These are phyloP conservation scores for Cossypha polioptera DNA, from an alignment of 2,797 vertebrate genomes.

Conservation along the genomic window DNA sequence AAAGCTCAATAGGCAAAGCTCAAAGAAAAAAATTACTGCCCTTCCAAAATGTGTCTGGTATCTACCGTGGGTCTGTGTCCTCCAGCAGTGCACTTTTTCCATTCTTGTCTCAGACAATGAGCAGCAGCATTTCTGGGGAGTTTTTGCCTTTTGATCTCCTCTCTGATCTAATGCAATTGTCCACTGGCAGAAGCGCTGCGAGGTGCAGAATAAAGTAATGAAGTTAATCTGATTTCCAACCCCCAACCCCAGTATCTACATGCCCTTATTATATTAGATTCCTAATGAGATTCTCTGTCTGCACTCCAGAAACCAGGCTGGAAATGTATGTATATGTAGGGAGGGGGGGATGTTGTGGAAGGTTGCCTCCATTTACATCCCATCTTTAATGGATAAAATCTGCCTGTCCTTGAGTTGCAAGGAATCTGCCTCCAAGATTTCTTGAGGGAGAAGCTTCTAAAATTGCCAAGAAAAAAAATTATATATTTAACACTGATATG, in stretches of 20 bases:
- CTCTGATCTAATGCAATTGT: slow-evolving; percentile 97
- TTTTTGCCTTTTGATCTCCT: slow-evolving; percentile 92
- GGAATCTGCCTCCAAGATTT: slow-evolving; percentile 71
- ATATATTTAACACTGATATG: not conserved
- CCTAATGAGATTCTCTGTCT: slow-evolving; percentile 93
- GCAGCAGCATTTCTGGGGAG: slow-evolving; percentile 71
- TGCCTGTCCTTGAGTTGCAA: slow-evolving; percentile 86
- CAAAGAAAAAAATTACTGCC: not conserved
- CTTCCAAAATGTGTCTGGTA: not conserved
- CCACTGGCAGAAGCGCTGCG: slow-evolving; percentile 89
- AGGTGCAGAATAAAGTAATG: slow-evolving; percentile 97
- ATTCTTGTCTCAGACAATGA: slow-evolving; percentile 60
- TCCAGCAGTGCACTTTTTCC: not conserved
- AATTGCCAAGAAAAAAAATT: not conserved
- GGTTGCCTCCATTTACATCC: slow-evolving; percentile 92
- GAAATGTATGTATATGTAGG: slow-evolving; percentile 63
- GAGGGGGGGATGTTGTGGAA: slow-evolving; percentile 70
- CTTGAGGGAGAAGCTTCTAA: not conserved
- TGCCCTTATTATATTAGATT: slow-evolving; percentile 97
- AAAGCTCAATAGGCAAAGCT: not conserved
- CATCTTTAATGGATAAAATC: slow-evolving; percentile 95
- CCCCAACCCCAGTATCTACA: slow-evolving; percentile 90
- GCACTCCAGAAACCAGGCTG: slow-evolving; percentile 84
- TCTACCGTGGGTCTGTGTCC: not conserved
- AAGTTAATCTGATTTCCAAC: slow-evolving; percentile 93